A percentile compares a stretch with the other conserved stretches of the same genome.
Conservation (phyloP, 1,140 invertebrate genomes). For the Drosophila melanogaster region DNA sequence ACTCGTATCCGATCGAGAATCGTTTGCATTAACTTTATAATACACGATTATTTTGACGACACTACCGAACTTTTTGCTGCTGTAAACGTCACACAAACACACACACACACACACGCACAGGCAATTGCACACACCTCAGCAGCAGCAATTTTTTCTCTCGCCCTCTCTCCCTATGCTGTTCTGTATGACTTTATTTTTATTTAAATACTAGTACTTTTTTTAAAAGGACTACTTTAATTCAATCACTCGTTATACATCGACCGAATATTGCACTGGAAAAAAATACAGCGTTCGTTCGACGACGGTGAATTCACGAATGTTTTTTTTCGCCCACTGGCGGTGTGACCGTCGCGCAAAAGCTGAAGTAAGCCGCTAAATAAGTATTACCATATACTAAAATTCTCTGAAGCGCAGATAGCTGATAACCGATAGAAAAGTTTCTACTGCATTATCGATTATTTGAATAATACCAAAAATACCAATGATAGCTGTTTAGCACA, state of each 20-base stretch:
- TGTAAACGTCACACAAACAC: constrained; percentile 67
- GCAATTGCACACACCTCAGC: constrained; percentile 27
- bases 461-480: no score
- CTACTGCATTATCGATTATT: no score
- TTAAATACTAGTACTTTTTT: neutral
- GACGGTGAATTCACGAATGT: constrained; percentile 6
- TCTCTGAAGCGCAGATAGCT: no score
- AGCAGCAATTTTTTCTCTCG: constrained; percentile 17
- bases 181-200: neutral
- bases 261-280: constrained; percentile 17
- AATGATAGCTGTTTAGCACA: neutral
- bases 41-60: constrained; percentile 65
- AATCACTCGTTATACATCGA: constrained; percentile 9
- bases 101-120: constrained; percentile 39
- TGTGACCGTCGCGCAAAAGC: neutral
- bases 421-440: no score
- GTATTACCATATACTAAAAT: neutral
- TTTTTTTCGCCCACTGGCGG: constrained; percentile 10
- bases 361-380: neutral
- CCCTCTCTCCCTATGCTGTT: neutral
- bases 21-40: constrained; percentile 42
- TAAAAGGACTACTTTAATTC: constrained; percentile 6
- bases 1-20: constrained; percentile 11
- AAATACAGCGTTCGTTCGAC: constrained; percentile 18
- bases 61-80: constrained; percentile 48